phyloP scores from a whole-genome alignment of 1,140 invertebrate genomes.

The Conus betulinus region DNA sequence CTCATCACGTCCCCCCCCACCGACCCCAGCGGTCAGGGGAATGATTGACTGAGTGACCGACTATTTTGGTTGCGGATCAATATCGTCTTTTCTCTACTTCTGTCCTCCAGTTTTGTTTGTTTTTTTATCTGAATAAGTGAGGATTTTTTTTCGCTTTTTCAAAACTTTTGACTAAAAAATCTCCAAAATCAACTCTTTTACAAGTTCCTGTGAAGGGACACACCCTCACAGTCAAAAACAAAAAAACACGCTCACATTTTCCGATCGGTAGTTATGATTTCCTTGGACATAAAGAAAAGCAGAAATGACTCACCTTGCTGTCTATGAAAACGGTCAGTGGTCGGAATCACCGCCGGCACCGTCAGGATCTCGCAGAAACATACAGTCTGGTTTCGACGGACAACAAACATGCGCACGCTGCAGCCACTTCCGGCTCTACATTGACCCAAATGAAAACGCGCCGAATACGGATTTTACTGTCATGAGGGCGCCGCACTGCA shows the following conservation, averaged over 20 bases:
- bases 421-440: neutral
- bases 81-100: too few species aligned
- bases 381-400: neutral
- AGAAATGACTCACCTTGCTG: neutral
- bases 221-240: neutral
- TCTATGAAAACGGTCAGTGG: neutral
- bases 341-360: neutral
- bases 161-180: too few species aligned
- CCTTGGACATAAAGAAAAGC: neutral
- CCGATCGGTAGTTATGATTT: neutral
- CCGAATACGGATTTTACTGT: neutral
- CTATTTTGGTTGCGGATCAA: too few species aligned
- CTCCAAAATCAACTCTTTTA: too few species aligned
- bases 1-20: too few species aligned
- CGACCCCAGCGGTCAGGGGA: too few species aligned
- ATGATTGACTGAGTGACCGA: too few species aligned
- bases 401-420: slow-evolving; percentile 1
- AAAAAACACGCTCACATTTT: neutral
- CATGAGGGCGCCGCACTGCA: too few species aligned
- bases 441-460: neutral
- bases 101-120: too few species aligned
- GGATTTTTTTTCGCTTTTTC: too few species aligned
- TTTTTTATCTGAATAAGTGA: too few species aligned
- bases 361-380: neutral
- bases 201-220: too few species aligned